Conservation (phyloP, 2,797 vertebrate species). For the Sebastes taczanowskii region DNA sequence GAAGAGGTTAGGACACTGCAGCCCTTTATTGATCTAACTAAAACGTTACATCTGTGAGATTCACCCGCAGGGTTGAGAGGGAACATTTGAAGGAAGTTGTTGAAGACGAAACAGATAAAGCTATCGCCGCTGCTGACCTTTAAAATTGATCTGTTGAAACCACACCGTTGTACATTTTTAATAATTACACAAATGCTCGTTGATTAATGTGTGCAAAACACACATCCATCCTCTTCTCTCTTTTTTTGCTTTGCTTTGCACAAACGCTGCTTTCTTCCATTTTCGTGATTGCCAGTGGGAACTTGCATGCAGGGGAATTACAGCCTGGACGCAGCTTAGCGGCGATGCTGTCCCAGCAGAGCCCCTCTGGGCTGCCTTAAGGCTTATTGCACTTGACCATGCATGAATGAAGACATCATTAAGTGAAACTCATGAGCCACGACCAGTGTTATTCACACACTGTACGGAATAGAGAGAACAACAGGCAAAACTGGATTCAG, state of each 20-base stretch:
- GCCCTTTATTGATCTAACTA: slow-evolving; percentile 40
- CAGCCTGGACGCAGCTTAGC: slow-evolving; percentile 27
- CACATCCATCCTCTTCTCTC: not conserved
- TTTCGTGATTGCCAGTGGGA: slow-evolving; percentile 33
- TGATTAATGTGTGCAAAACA: slow-evolving; percentile 49
- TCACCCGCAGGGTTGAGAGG: slow-evolving; percentile 4
- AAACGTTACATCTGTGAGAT: slow-evolving; percentile 18
- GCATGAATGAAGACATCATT: slow-evolving; percentile 29
- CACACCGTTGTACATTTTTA: slow-evolving; percentile 48
- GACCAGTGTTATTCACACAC: slow-evolving; percentile 24
- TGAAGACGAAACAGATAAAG: slow-evolving; percentile 17
- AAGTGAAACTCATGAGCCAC: slow-evolving; percentile 10
- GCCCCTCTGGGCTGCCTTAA: slow-evolving; percentile 11
- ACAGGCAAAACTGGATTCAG: slow-evolving; percentile 5
- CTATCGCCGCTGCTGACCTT: slow-evolving; percentile 9
- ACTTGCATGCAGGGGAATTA: slow-evolving; percentile 39
- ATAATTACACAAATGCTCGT: slow-evolving; percentile 55
- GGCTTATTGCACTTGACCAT: slow-evolving; percentile 28
- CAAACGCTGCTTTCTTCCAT: slow-evolving; percentile 36
- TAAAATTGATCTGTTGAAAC: slow-evolving; percentile 28
- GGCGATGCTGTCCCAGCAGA: slow-evolving; percentile 22
- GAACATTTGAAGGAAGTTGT: slow-evolving; percentile 29
- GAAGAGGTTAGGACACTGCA: slow-evolving; percentile 39
- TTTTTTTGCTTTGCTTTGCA: slow-evolving; percentile 39
- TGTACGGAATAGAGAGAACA: slow-evolving; percentile 9